phyloP scores from a whole-genome alignment of 2,797 vertebrate species.

The Gambusia yucatana region DNA sequence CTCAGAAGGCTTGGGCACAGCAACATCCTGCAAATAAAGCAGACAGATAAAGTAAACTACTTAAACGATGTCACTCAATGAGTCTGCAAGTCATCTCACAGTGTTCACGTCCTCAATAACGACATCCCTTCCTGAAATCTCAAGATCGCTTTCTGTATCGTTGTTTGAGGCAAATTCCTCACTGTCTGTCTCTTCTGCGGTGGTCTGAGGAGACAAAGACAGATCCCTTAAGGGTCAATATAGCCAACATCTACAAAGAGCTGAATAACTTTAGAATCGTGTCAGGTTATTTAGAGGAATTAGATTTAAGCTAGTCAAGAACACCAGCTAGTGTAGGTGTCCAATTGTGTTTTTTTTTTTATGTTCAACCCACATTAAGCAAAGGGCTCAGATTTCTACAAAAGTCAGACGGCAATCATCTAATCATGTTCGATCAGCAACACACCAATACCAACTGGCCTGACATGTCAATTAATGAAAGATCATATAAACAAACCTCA shows the following conservation, averaged over 20 bases:
- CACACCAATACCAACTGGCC: background rate
- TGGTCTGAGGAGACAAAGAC: slow-evolving; percentile 71
- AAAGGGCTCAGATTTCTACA: background rate
- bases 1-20: background rate
- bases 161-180: slow-evolving; percentile 85
- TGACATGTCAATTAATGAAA: background rate
- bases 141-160: slow-evolving; percentile 82
- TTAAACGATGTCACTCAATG: accelerated
- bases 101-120: slow-evolving; percentile 67
- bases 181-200: slow-evolving; percentile 73
- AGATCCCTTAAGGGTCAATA: background rate
- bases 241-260: background rate
- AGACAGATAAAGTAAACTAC: background rate
- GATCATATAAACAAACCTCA: slow-evolving; percentile 71
- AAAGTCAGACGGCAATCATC: too few species aligned
- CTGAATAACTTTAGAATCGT: background rate
- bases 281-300: background rate
- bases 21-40: slow-evolving; percentile 35
- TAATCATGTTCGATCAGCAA: background rate
- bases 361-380: background rate
- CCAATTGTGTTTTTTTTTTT: background rate
- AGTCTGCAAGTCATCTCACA: slow-evolving; percentile 29
- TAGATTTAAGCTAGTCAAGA: background rate
- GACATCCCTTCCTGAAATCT: slow-evolving; percentile 61
- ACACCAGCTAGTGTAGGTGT: background rate